Conservation (phyloP, 2,888 invertebrate species). For the Xanthorhoe spadicearia region DNA sequence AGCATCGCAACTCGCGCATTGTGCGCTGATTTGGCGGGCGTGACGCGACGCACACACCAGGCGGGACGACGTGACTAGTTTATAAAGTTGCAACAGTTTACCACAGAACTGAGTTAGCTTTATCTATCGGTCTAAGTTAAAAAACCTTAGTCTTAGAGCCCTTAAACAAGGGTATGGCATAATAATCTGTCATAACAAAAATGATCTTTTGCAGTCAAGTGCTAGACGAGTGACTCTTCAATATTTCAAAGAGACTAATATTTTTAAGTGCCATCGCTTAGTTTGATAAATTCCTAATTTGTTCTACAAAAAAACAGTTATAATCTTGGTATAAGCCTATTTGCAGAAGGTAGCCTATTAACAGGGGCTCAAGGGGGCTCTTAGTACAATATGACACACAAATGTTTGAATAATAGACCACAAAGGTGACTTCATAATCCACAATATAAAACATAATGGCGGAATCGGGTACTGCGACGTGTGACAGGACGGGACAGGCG, state of each 20-base stretch:
- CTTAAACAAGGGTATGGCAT: too few relatives aligned
- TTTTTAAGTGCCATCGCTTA: not conserved
- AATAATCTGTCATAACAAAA: too few relatives aligned
- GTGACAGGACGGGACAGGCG: conserved; percentile 51
- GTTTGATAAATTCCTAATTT: not conserved
- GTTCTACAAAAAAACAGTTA: not conserved
- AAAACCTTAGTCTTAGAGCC: too few relatives aligned
- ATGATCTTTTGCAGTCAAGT: too few relatives aligned
- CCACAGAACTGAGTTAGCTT: too few relatives aligned
- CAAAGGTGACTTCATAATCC: conserved; percentile 64
- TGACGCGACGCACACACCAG: conserved; percentile 19
- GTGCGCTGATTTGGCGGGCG: conserved; percentile 46
- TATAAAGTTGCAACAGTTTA: too few relatives aligned
- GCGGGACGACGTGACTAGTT: too few relatives aligned
- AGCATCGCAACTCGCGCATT: conserved; percentile 52
- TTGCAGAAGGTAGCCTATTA: conserved; percentile 19
- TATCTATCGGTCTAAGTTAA: too few relatives aligned
- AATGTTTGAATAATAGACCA: conserved; percentile 50
- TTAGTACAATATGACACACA: conserved; percentile 39
- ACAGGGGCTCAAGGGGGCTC: conserved; percentile 16
- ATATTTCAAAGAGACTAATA: not conserved
- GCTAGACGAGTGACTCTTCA: too few relatives aligned
- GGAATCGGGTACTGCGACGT: conserved; percentile 46
- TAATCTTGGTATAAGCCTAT: conserved; percentile 12
- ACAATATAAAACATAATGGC: conserved; percentile 59